Evolutionary conservation across 2,888 invertebrate species (phyloP), one percentile per base, ranked within the genome.

Genomic region (Orthosia incerta): DNA sequence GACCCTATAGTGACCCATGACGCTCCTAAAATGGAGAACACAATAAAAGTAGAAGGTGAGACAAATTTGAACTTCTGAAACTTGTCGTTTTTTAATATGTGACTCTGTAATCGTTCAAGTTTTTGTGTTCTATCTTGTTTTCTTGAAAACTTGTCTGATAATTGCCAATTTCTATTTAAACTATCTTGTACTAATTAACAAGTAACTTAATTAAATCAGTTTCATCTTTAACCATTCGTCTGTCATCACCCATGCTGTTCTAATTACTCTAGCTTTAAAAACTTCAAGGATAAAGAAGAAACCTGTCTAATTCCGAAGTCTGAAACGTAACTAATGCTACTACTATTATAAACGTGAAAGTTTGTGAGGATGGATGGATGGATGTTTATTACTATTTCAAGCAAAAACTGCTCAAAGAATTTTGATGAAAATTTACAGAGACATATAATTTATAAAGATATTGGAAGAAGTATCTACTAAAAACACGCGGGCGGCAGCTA

Each of bases 211-310:
- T 15, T 9, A 59, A 59, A 51, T 46, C 15, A 9, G 9, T 31
- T 7, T 7, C 31, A 31, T 31, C 18, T 50, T n/a, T 48, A 20
- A 18, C 18, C 9, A 16, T 31, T 31, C n/a, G 16, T 16, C 20
- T 20, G 20, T 51, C 46, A 48, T 39, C 23, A 3, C 39, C 39
- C 18, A 45, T 67, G 15, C 20, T 18, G 13, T 59, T 67, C 4
- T 56, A 45, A 48, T 48, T 39, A 39, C n/a, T 26, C 26, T 20
- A 23, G 3, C 61, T 46, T 11, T 23, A 46, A 66, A 74, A 61
- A 68, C 13, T 23, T 51, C n/a, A 57, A 56, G 45, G 23, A 39
- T 16, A 2, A n/a, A 45, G 23, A 15, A 45, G 15, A 50, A 59
- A 76, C 16, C 45, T 31, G 48, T n/a, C 20, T 5, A n/a, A 26